Evolutionary conservation across 2,888 invertebrate genomes (phyloP), one percentile per base, ranked within the genome.

Genomic region (Tenthredo distinguenda): DNA sequence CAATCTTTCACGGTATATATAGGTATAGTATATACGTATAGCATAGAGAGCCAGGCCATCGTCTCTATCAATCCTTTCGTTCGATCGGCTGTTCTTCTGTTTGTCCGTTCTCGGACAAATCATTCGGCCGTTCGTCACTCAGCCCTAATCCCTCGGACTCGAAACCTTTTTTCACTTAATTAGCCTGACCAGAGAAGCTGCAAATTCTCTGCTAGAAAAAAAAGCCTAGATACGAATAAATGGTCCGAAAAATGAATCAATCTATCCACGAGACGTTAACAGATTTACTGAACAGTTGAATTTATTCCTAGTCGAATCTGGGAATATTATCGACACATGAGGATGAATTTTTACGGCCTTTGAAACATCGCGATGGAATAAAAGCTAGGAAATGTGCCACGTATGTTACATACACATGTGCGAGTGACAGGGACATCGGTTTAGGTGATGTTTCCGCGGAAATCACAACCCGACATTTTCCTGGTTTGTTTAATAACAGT

Each of bases 11-110:
- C 47, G 81, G 47, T 77, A 34, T 68, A 37, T 43, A 43, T 43
- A 21, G 21, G 4, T 43, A 18, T 37, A 10, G 37, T 62, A 68
- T 68, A 6, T 68, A 31, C 10, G 31, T 68, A 68, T 10, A n/a
- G n/a, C 7, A 55, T n/a, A 55, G 43, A 47, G 43, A 74, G 43
- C 40, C 12, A 74, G 50, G 34, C 31, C 77, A 77, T 77, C 50
- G 43, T 5, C 31, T 55, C 76, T 77, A 77, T 77, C 77, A 77
- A 77, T 77, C 50, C 77, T 77, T 77, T 55, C 77, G 77, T 77
- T 50, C 77, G 77, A 77, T 77, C 77, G 31, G 2, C 34, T 26
- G 77, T 50, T 77, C 31, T 31, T 77, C 77, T 55, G 55, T 34
- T 77, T 77, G 77, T 55, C 50, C 77, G 47, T 31, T 76, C 76